A percentile compares a stretch with the other conserved stretches of the same genome.
These are phyloP conservation scores for Microcebus tavaratra DNA, from an alignment of 2,113 vertebrate species.

Conservation along the genomic window DNA sequence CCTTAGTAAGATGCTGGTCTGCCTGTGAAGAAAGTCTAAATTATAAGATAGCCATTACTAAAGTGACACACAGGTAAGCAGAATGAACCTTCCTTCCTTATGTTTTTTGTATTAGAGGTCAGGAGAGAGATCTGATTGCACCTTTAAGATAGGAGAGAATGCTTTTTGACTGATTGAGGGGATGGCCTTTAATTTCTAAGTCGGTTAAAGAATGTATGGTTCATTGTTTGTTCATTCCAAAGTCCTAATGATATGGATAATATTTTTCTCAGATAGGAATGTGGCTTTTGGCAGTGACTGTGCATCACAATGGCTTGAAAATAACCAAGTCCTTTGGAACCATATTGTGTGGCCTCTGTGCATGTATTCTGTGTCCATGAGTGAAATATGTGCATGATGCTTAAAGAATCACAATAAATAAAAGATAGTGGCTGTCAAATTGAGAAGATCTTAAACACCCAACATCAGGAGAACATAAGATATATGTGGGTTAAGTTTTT, in stretches of 20 bases:
- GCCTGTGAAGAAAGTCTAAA: not conserved
- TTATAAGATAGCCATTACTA: not conserved
- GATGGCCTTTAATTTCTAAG: slow-evolving; percentile 58
- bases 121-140: not conserved
- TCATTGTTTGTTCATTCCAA: slow-evolving; percentile 50
- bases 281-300: slow-evolving; percentile 47
- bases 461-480: not conserved
- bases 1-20: not conserved
- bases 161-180: slow-evolving; percentile 67
- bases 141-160: not conserved
- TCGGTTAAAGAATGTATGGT: slow-evolving; percentile 42
- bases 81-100: not conserved
- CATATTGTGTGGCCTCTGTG: not conserved
- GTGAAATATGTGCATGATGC: not conserved
- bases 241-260: slow-evolving; percentile 7
- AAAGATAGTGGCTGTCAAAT: slow-evolving; percentile 13
- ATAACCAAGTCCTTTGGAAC: slow-evolving; percentile 23
- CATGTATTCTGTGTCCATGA: not conserved
- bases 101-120: not conserved
- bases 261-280: slow-evolving; percentile 47
- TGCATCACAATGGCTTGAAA: slow-evolving; percentile 30
- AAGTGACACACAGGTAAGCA: slow-evolving; percentile 27
- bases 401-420: not conserved
- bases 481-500: not conserved
- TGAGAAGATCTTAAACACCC: not conserved